Percentiles rank a stretch among this genome's conserved stretches.
Conservation (phyloP, 2,113 vertebrate species). For the Saccopteryx leptura region DNA sequence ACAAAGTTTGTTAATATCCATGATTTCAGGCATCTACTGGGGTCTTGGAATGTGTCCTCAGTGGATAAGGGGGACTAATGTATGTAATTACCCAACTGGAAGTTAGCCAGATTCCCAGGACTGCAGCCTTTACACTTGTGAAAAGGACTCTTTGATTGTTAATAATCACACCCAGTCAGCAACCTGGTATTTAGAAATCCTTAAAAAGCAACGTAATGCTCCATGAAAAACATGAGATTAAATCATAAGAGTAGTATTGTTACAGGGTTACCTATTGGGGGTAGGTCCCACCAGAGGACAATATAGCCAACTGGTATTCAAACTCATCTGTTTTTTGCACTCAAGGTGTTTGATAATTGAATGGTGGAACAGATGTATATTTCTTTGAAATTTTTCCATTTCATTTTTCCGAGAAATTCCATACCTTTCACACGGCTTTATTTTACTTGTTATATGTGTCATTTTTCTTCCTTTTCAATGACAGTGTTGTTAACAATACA, state of each 20-base stretch:
- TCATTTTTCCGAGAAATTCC: slow-evolving; percentile 59
- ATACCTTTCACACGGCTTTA: slow-evolving; percentile 59
- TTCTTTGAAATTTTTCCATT: slow-evolving; percentile 60
- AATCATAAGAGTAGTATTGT: slow-evolving; percentile 41
- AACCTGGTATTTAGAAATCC: slow-evolving; percentile 60
- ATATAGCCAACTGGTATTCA: neutral
- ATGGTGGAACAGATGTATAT: slow-evolving; percentile 30
- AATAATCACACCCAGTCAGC: slow-evolving; percentile 60
- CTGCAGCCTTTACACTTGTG: slow-evolving; percentile 54
- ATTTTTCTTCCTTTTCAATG: slow-evolving; percentile 67
- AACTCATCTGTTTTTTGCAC: slow-evolving; percentile 30
- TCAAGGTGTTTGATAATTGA: slow-evolving; percentile 65
- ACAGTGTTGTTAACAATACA: slow-evolving; percentile 59
- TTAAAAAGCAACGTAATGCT: slow-evolving; percentile 68
- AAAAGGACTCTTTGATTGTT: slow-evolving; percentile 66
- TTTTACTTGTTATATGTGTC: slow-evolving; percentile 52
- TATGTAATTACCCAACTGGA: slow-evolving; percentile 77
- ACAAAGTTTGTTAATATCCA: neutral
- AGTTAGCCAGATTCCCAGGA: slow-evolving; percentile 73
- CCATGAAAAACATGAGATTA: neutral
- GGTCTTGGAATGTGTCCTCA: neutral
- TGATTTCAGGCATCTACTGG: neutral
- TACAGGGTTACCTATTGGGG: neutral
- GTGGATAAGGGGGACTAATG: neutral
- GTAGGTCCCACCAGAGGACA: neutral